Evolutionary conservation across 2,113 vertebrate genomes (phyloP), one percentile per base, ranked within the genome.

Genomic region (Chiloscyllium plagiosum): DNA sequence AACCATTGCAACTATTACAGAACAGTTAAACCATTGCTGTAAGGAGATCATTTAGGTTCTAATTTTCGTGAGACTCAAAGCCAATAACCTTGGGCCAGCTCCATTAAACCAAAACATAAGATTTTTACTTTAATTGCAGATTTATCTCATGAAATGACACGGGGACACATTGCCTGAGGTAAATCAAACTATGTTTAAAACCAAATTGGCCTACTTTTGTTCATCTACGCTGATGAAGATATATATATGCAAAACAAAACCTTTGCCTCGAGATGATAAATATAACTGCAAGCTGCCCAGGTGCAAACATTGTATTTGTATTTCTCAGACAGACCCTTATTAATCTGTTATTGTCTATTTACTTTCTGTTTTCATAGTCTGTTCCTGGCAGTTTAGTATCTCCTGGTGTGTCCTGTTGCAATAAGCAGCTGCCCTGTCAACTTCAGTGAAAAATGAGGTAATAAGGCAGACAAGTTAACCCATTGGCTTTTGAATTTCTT

Each of bases 401-500:
- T 97, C 98, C 98, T 97, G 97, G 98, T 96, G 97, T 96, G 97
- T 94, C 66, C 96, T 70, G 96, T 97, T 98, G 97, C 97, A 97
- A 97, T 97, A 97, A 97, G 96, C 98, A 98, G 98, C 97, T 98
- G 98, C 97, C 97, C 97, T 96, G 96, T 97, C 97, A 97, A 96
- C 96, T 96, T 96, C 68, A 8, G 96, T 96, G 97, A 97, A 97
- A 97, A 97, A 97, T 96, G 96, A 97, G 96, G 97, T 96, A 97
- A 97, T 97, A 97, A 96, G 96, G 96, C 96, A 97, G 96, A 96
- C 95, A 96, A 96, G 97, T 83, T 96, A 95, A 0, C 94, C 94
- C 94, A 26, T 76, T 95, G 94, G 68, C 94, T 95, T 95, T 95
- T 95, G 94, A 95, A 95, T 72, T 70, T 70, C 47, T 72, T 95